phyloP scores from a whole-genome alignment of 2,888 invertebrate species.

The Thymelicus sylvestris region DNA sequence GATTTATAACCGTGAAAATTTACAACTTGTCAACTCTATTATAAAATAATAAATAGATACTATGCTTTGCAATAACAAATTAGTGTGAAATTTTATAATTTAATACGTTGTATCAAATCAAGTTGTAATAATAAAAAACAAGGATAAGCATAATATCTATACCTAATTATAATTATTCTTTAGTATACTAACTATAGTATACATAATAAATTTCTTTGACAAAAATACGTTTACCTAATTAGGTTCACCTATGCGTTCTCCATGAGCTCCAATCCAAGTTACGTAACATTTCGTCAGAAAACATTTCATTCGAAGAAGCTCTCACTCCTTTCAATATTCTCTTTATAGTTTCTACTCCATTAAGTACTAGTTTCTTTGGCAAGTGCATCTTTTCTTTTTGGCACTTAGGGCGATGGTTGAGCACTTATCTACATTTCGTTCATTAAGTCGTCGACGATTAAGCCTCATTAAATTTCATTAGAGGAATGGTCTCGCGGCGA shows the following conservation, averaged over 20 bases:
- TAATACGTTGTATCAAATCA: no score
- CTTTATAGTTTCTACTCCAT: constrained; percentile 11
- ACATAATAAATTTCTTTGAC: no score
- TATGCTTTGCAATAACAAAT: no score
- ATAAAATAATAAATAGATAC: neutral
- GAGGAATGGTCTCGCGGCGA: constrained; percentile 69
- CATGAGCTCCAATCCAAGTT: neutral
- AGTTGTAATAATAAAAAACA: no score
- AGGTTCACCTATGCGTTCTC: no score
- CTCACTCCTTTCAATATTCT: constrained; percentile 5
- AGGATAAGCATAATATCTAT: no score
- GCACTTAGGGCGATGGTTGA: constrained; percentile 59
- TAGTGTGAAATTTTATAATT: no score
- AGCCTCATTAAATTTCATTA: constrained; percentile 84
- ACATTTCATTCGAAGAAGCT: neutral
- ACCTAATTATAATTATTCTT: no score
- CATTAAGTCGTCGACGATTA: constrained; percentile 84
- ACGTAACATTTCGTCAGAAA: neutral
- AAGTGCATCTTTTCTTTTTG: constrained; percentile 61
- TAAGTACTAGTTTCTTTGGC: constrained; percentile 11
- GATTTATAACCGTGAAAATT: neutral
- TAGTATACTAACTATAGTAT: no score
- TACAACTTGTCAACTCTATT: neutral
- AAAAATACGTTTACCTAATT: no score
- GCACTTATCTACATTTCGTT: constrained; percentile 77